Base-by-base conservation (phyloP, 2,113 vertebrate species). In the Psephotus haematonotus region DNA sequence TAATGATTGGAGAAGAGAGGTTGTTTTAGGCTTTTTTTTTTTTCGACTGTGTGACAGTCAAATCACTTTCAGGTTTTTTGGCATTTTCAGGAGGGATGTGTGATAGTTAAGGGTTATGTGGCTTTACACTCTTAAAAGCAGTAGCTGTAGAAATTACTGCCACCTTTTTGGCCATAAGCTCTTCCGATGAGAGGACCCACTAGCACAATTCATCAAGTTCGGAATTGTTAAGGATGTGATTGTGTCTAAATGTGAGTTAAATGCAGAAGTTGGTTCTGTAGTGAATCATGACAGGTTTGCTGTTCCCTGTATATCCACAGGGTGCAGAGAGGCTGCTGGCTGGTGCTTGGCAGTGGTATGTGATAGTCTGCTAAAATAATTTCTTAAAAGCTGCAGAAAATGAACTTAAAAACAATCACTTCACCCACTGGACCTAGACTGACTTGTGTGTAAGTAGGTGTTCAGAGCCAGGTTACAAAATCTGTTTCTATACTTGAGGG, bases 311-410 rank as follows among this genome's bases (percentile, higher is more conserved):
- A 10, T 78, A 39, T 77, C 59, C 20, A 17, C 44, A 39, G 33
- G 44, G 35, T 23, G 18, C 78, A 63, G 2, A 50, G 33, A 60
- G 27, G 43, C 55, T 81, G 22, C 74, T 85, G 47, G 9, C 57
- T 87, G n/a, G 15, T 90, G 68, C 71, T 55, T 77, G 59, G 19
- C 64, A 28, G 35, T 60, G 29, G 7, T 69, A 35, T 5, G 1
- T 17, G 46, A 24, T 31, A 65, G 64, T 62, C 62, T 85, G 41
- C 53, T 67, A 2, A 68, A 86, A 16, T 65, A 64, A 50, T 59
- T 93, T 86, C 49, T 90, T 80, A 53, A 70, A 86, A 95, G 68
- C n/a, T 86, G 39, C 46, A 81, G 53, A 86, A 93, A 86, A 46
- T 78, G 4, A 67, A 81, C 82, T 67, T 59, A n/a, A 94, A 88